Conservation (phyloP, 2,797 vertebrate genomes). For the Acrocephalus scirpaceus region DNA sequence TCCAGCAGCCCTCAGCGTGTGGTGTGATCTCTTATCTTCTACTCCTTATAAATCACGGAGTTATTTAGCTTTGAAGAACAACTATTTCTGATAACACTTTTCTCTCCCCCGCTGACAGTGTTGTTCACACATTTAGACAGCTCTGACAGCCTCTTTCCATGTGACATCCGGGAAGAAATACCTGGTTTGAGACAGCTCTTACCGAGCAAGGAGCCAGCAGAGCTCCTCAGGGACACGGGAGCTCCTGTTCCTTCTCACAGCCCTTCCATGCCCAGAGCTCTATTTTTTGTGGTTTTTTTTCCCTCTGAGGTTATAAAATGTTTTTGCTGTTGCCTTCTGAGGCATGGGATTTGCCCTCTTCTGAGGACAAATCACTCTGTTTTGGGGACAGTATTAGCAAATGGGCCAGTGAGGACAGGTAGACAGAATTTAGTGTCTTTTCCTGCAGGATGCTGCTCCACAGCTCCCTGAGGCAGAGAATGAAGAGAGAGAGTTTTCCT, state of each 20-base stretch:
- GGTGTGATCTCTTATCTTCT: neutral
- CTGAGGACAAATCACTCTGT: neutral
- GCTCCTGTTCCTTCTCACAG: neutral
- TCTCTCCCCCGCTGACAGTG: conserved; percentile 48
- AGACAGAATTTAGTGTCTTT: too few relatives aligned
- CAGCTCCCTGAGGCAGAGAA: neutral
- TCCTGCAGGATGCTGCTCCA: neutral
- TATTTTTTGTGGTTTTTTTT: neutral
- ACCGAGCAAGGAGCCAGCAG: neutral
- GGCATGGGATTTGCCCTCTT: neutral
- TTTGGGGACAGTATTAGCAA: neutral
- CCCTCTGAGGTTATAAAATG: neutral
- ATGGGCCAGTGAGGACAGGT: rapidly evolving
- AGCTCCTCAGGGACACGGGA: neutral
- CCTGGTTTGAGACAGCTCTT: conserved; percentile 16
- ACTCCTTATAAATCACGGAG: neutral
- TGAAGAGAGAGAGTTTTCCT: neutral
- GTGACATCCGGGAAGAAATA: neutral
- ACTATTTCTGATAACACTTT: conserved; percentile 19
- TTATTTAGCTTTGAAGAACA: conserved; percentile 46
- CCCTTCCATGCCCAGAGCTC: neutral
- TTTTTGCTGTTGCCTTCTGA: neutral
- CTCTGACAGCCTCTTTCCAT: neutral
- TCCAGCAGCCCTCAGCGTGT: neutral
- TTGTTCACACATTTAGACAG: conserved; percentile 38